These are phyloP conservation scores for Leptogaster cylindrica DNA, from an alignment of 2,888 invertebrate species.

Conservation along the genomic window DNA sequence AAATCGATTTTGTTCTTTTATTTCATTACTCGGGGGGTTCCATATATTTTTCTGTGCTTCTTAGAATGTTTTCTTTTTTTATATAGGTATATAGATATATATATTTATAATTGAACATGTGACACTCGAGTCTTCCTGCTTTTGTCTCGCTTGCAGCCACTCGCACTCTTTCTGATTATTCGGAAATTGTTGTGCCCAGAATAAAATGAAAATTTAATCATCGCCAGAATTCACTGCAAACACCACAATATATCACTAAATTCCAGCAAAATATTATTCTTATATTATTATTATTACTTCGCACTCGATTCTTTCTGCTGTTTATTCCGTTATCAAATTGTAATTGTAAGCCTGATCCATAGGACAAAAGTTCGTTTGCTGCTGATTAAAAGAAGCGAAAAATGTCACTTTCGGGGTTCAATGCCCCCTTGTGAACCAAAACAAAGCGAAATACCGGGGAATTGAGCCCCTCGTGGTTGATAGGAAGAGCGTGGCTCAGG, in stretches of 20 bases:
- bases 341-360: constrained; percentile 4
- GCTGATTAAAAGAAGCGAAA: constrained; percentile 43
- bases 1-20: constrained; percentile 44
- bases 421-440: constrained; percentile 50
- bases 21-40: neutral
- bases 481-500: too few species aligned
- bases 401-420: constrained; percentile 50
- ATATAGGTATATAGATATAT: too few species aligned
- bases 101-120: neutral
- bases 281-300: neutral
- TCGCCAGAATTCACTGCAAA: neutral
- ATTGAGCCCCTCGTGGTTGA: too few species aligned
- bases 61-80: too few species aligned
- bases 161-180: neutral
- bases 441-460: constrained; percentile 43
- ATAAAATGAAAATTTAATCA: neutral
- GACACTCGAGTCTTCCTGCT: constrained; percentile 3
- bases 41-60: neutral
- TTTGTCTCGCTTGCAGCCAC: constrained; percentile 4
- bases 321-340: neutral
- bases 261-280: neutral
- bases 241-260: too few species aligned
- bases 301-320: neutral
- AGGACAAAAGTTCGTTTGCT: constrained; percentile 12
- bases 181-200: too few species aligned